phyloP scores from a whole-genome alignment of 2,888 invertebrate genomes.

The Drosophila anomelani region DNA sequence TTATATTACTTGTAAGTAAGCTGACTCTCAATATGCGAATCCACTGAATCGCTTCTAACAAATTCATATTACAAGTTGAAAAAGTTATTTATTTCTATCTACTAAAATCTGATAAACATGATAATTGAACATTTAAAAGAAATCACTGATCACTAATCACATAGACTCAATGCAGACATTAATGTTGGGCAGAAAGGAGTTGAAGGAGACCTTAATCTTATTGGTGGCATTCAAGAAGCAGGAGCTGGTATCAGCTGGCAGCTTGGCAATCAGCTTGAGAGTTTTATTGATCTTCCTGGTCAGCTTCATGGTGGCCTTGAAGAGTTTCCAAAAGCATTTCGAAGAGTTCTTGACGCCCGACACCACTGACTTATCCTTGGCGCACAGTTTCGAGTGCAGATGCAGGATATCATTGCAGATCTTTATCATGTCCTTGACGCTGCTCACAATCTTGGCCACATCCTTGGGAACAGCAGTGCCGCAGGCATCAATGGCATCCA shows the following conservation, averaged over 20 bases:
- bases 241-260: conserved; percentile 56
- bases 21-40: neutral
- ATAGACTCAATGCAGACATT: conserved; percentile 36
- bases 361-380: neutral
- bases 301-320: conserved; percentile 41
- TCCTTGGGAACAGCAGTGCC: conserved; percentile 61
- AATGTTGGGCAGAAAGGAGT: conserved; percentile 52
- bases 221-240: conserved; percentile 56
- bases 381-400: conserved; percentile 40
- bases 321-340: conserved; percentile 37
- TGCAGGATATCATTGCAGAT: conserved; percentile 54
- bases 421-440: conserved; percentile 52
- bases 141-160: neutral
- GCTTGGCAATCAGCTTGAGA: conserved; percentile 47
- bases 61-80: neutral
- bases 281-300: conserved; percentile 48
- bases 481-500: conserved; percentile 59
- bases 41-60: neutral
- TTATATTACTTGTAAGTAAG: neutral
- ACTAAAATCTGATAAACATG: neutral
- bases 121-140: too few relatives aligned
- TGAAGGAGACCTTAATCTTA: conserved; percentile 38
- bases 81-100: neutral
- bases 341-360: conserved; percentile 10
- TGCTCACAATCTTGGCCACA: conserved; percentile 51